A percentile compares a stretch with the other conserved stretches of the same genome.
Evolutionary conservation across 2,888 invertebrate genomes (phyloP).

Genomic region (Baccha elongata): DNA sequence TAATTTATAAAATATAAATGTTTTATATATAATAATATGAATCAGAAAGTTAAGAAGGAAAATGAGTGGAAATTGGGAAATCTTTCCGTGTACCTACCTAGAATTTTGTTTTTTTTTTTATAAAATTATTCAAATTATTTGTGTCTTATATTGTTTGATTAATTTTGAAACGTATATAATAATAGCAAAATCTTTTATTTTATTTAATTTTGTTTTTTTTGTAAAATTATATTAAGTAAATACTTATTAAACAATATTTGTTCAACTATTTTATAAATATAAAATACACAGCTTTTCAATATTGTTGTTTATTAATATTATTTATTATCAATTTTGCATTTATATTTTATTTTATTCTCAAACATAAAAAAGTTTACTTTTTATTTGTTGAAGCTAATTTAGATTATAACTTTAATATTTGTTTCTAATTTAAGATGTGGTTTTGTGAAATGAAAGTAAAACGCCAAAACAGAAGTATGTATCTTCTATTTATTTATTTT

Average conservation of each 20-base stretch:
- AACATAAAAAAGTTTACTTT: too few species aligned
- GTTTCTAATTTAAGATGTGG: neutral
- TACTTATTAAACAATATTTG: slow-evolving; percentile 42
- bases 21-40: neutral
- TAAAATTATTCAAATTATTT: slow-evolving; percentile 38
- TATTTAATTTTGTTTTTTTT: neutral
- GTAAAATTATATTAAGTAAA: slow-evolving; percentile 41
- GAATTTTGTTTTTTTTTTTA: slow-evolving; percentile 16
- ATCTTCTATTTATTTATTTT: slow-evolving; percentile 28
- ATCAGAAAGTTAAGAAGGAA: slow-evolving; percentile 17
- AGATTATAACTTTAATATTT: slow-evolving; percentile 3
- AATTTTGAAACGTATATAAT: slow-evolving; percentile 29
- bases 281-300: slow-evolving; percentile 47
- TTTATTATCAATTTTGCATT: slow-evolving; percentile 13
- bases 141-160: slow-evolving; percentile 16
- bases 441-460: slow-evolving; percentile 37
- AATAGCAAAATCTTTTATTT: slow-evolving; percentile 5
- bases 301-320: slow-evolving; percentile 23
- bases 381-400: slow-evolving; percentile 16
- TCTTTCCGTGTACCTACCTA: slow-evolving; percentile 62
- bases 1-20: slow-evolving; percentile 51
- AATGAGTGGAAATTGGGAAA: slow-evolving; percentile 35
- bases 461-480: slow-evolving; percentile 36
- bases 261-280: slow-evolving; percentile 52
- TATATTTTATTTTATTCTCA: neutral